These are phyloP conservation scores for Hymenopus coronatus DNA, from an alignment of 2,888 invertebrate genomes.

Conservation along the genomic window DNA sequence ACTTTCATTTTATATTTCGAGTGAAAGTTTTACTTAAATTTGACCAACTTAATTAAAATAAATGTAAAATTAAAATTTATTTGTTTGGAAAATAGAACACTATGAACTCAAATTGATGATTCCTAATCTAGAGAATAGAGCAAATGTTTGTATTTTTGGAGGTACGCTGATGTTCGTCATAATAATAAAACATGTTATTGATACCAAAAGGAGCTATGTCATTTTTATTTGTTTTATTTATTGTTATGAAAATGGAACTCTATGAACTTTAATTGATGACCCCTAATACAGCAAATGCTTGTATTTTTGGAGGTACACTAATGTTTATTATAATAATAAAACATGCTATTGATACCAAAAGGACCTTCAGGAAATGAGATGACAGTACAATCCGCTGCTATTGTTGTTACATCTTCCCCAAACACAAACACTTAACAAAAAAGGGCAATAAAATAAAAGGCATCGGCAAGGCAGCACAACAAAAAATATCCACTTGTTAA, in stretches of 20 bases:
- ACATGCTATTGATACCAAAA: constrained; percentile 1
- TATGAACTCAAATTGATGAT: no score
- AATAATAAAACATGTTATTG: constrained; percentile 4
- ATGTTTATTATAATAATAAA: not conserved
- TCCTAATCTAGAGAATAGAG: no score
- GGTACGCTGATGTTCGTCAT: not conserved
- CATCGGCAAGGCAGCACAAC: not conserved
- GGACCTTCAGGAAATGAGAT: not conserved
- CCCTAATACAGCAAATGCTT: no score
- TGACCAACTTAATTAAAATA: no score
- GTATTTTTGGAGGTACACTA: not conserved
- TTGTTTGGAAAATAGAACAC: no score
- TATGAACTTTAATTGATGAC: no score
- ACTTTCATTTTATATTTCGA: no score
- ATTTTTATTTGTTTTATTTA: no score
- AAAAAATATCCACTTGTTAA: constrained; percentile 16
- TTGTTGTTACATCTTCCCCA: not conserved
- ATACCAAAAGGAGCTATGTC: not conserved
- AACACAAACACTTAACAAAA: not conserved
- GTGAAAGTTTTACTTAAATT: no score
- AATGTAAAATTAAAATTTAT: no score
- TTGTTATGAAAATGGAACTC: no score
- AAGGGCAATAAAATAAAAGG: not conserved
- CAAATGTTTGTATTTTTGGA: no score
- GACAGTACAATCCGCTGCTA: not conserved